Evolutionary conservation across 1,140 invertebrate species (phyloP), one percentile per base, ranked within the genome.

Genomic region (Mylabris phalerata): DNA sequence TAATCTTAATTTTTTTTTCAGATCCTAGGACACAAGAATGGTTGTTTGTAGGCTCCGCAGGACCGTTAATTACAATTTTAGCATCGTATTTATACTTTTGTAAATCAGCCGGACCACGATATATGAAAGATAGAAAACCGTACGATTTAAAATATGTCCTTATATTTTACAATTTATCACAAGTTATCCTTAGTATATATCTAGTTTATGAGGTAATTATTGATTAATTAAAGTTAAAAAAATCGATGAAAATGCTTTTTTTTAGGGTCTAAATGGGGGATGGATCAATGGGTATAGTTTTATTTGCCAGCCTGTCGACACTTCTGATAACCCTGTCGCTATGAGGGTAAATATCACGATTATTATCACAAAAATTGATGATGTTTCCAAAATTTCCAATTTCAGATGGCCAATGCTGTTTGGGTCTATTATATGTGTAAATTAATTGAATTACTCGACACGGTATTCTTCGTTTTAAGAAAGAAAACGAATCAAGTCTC

Each of bases 41-140:
- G 93, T 84, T 90, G 65, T 75, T 97, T 9, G 85, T 91, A 72
- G 82, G 85, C 24, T 84, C 87, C 4, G 91, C 89, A n/a, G 84
- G 84, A 10, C 88, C 92, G 0, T 78, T 92, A 0, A 65, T 91
- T 1, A 82, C 83, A 1, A 82, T 93, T 32, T 72, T 92, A 19
- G 81, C 83, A 0, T 79, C 82, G 0, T 93, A 92, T 66, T 67
- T 92, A 32, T 91, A 89, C 75, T 90, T 92, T 72, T 83, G 82
- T 62, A 79, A 82, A 0, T 85, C 80, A 11, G 75, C 79, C 7
- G 92, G 92, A 6, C 92, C 91, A 3, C 81, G 77, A 26, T 87
- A 87, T 61, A 97, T 97, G 93, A 81, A 84, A 59, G 83, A 93
- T 64, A 80, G 87, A 59, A 88, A 92, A 69, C 88, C 93, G 0